Evolutionary conservation across 2,888 invertebrate species (phyloP), one percentile per base, ranked within the genome.

Genomic region (Desoria tigrina): DNA sequence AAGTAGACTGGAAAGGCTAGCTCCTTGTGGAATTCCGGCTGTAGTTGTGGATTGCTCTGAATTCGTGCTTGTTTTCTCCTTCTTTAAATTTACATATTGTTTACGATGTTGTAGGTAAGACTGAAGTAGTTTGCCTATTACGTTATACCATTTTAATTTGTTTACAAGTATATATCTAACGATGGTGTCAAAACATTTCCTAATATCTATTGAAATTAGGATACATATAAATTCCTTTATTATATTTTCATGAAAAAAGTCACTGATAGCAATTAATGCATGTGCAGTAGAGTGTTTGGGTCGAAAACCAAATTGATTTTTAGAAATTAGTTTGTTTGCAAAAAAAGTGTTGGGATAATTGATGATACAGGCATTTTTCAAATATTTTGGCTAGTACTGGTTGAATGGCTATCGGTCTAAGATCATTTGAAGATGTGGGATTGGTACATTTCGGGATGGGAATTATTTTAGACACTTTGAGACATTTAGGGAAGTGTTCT

Each of bases 221-320:
- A 45, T 45, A 45, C 45, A 45, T 6, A 45, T 45, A 18, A 18
- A 16, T 6, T 16, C 45, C 16, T 45, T 6, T 4, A n/a, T 6
- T 45, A 45, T 21, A 11, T 16, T 6, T 45, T 21, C 4, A 45
- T 18, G 6, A 16, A 45, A 6, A 21, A 11, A 45, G n/a, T 45
- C 45, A 11, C 9, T 45, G 16, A 45, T 4, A 11, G 16, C 21
- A 18, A 45, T 6, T 18, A 45, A 6, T 16, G 45, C 45, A 45
- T 45, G 45, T 11, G 45, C 6, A 16, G 45, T 45, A 6, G 45
- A 45, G n/a, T 45, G 64, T 1, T 32, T 16, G 18, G 45, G 55
- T 42, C 65, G 21, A 50, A 65, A 65, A 1, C 65, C 65, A 56
- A 50, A 65, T 50, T 65, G 61, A 1, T 61, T 14, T n/a, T 2